Base-by-base conservation (phyloP, 2,888 invertebrate genomes). In the Spodoptera littoralis region DNA sequence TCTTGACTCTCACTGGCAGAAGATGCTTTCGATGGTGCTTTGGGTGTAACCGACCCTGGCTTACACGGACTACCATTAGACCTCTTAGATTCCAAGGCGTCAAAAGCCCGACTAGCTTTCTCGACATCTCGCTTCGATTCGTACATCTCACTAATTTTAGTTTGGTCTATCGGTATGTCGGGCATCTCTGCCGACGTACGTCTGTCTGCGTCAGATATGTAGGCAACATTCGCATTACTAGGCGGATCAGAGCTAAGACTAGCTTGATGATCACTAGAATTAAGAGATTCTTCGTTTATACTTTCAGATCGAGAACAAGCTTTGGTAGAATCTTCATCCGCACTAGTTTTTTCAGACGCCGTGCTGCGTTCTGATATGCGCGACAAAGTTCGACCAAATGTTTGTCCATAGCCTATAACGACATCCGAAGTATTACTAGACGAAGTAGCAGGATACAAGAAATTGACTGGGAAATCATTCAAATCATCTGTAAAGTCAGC, bases 301-400 rank as follows among this genome's bases (percentile, higher is more conserved):
- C 98, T 98, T 62, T 97, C 97, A 3, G 97, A 97, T 68, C 97
- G 96, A 2, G 97, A 97, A 69, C 97, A 97, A 4, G 97, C 97
- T 89, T 98, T 98, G 41, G 98, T 98, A 0, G 97, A 97, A 91
- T 98, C 98, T 86, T 98, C 98, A 81, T 98, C 96, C 68, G 97
- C 96, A 83, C 98, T 98, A 3, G 97, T 97, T 88, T 98, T 98
- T 86, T 98, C 98, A 0, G 98, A 98, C 11, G 98, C 97, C 11
- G 98, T 98, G 76, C 98, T 98, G 48, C 98, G 95, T 90, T 98
- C 98, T 0, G 98, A 98, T 84, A 98, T 98, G 70, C 98, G 95
- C 0, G 98, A 98, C 36, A 98, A 93, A 0, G 98, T 98, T 48
- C 98, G 95, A 0, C 96, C 96, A 89, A 97, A 98, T 49, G 96